Evolutionary conservation across 2,113 vertebrate species (phyloP).

Genomic region (Otocyon megalotis): DNA sequence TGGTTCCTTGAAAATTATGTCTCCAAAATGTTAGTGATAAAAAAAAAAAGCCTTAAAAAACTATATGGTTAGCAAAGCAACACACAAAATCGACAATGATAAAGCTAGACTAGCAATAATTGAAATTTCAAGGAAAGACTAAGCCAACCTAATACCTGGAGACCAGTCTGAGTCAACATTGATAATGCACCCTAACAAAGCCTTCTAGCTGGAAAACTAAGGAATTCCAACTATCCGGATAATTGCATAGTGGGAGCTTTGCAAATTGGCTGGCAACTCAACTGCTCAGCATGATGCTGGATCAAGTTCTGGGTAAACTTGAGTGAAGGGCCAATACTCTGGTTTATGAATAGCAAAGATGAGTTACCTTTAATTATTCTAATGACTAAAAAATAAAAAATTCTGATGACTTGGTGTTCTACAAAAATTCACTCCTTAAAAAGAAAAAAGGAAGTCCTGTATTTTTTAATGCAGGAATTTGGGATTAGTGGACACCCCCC

Average conservation of each 20-base stretch:
- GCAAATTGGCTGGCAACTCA: background rate
- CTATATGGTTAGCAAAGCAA: background rate
- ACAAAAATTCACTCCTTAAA: background rate
- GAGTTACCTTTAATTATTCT: background rate
- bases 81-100: background rate
- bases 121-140: conserved; percentile 6
- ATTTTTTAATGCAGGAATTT: background rate
- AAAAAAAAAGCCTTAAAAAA: background rate
- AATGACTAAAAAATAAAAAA: background rate
- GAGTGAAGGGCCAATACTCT: background rate
- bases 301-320: background rate
- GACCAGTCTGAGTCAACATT: conserved; percentile 8
- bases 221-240: conserved; percentile 41
- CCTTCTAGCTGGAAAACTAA: background rate
- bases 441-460: background rate
- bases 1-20: background rate
- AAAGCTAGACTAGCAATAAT: background rate
- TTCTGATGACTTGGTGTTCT: background rate
- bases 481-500: background rate
- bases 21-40: background rate
- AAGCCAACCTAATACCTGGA: background rate
- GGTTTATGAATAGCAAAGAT: background rate
- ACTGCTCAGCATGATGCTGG: background rate
- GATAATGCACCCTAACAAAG: background rate
- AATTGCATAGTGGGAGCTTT: background rate